A percentile compares a stretch with the other conserved stretches of the same genome.
Conservation (phyloP, 2,113 vertebrate genomes). For the Hydrochoerus hydrochaeris region DNA sequence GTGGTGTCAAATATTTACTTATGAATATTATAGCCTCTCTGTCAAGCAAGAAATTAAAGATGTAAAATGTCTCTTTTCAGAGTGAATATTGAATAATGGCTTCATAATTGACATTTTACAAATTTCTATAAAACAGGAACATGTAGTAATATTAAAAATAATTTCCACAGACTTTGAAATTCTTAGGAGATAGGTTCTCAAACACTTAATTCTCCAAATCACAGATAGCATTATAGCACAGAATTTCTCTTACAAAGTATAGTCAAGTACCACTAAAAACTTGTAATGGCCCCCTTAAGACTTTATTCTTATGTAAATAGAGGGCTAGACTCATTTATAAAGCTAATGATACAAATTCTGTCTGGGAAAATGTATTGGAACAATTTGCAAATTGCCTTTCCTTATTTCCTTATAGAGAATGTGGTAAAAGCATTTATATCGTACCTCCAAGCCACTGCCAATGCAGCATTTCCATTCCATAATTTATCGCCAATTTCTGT, state of each 20-base stretch:
- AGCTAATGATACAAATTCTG: conserved; percentile 56
- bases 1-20: background rate
- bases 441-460: background rate
- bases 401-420: background rate
- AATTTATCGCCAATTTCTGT: background rate
- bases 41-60: conserved; percentile 59
- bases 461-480: background rate
- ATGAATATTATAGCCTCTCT: background rate
- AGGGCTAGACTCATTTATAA: conserved; percentile 66
- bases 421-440: conserved; percentile 34
- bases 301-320: conserved; percentile 67
- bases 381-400: conserved; percentile 54
- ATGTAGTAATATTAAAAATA: conserved; percentile 38
- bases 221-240: conserved; percentile 41
- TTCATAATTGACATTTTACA: conserved; percentile 26
- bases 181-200: conserved; percentile 30
- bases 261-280: conserved; percentile 33
- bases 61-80: conserved; percentile 30
- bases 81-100: background rate
- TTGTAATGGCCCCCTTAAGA: conserved; percentile 57
- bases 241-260: conserved; percentile 56
- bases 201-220: conserved; percentile 54
- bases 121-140: background rate
- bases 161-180: background rate
- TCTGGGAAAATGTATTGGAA: conserved; percentile 71